A percentile compares a stretch with the other conserved stretches of the same genome.
These are phyloP conservation scores for Chesias legatella DNA, from an alignment of 2,888 invertebrate species.

Conservation along the genomic window DNA sequence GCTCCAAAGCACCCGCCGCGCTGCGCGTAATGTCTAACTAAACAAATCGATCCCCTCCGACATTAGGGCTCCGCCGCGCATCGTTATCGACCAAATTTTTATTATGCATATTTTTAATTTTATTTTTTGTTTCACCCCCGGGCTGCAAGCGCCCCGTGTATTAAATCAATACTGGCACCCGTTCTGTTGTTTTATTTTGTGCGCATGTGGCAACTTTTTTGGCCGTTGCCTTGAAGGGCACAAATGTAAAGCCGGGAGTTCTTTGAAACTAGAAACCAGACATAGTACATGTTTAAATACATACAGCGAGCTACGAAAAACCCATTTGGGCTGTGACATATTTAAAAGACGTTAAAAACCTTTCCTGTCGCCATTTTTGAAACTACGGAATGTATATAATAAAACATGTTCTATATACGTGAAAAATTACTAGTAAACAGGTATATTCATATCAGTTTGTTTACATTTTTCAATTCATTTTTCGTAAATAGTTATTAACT, in stretches of 20 bases:
- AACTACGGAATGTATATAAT: too few relatives aligned
- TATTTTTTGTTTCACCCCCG: conserved; percentile 64
- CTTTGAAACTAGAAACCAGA: too few relatives aligned
- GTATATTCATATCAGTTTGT: too few relatives aligned
- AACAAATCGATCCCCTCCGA: conserved; percentile 48
- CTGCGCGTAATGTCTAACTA: conserved; percentile 32
- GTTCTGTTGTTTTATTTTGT: conserved; percentile 30
- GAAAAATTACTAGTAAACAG: too few relatives aligned
- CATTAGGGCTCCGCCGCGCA: conserved; percentile 48
- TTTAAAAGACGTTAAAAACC: too few relatives aligned
- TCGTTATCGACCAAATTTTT: conserved; percentile 73
- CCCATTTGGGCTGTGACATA: too few relatives aligned
- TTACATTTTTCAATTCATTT: too few relatives aligned
- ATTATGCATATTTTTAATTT: conserved; percentile 75
- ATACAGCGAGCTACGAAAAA: too few relatives aligned
- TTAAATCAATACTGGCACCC: conserved; percentile 38
- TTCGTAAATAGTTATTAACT: too few relatives aligned
- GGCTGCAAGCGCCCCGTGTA: conserved; percentile 34
- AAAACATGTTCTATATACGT: too few relatives aligned
- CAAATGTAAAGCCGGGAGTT: conserved; percentile 1
- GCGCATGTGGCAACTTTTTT: conserved; percentile 20
- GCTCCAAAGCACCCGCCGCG: conserved; percentile 2
- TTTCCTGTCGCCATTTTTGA: too few relatives aligned
- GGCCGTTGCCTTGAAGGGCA: conserved; percentile 2
- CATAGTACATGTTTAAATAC: too few relatives aligned